Percentiles rank a stretch among this genome's conserved stretches.
phyloP scores from a whole-genome alignment of 2,888 invertebrate species.

The Cryptus armator region DNA sequence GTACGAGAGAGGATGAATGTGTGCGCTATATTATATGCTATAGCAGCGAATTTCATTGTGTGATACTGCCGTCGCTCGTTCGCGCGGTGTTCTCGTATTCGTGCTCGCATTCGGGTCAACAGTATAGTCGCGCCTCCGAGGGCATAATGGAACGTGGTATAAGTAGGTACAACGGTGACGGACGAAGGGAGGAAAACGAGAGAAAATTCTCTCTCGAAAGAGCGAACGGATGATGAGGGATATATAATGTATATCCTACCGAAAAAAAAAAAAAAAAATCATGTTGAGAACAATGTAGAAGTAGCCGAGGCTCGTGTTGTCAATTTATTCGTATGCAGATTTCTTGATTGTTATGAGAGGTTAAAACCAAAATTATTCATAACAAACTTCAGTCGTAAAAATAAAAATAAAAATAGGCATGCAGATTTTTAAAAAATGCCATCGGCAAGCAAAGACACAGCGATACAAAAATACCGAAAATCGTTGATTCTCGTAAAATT shows the following conservation, averaged over 20 bases:
- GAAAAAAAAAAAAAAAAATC: slow-evolving; percentile 4
- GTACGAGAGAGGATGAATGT: slow-evolving; percentile 14
- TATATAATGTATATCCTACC: background rate
- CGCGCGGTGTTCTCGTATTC: slow-evolving; percentile 71
- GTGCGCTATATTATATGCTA: slow-evolving; percentile 44
- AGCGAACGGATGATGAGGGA: background rate
- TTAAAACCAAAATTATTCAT: too few relatives aligned
- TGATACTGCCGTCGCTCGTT: slow-evolving; percentile 68
- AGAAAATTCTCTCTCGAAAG: background rate
- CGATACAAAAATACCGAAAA: too few relatives aligned
- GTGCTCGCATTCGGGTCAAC: slow-evolving; percentile 79
- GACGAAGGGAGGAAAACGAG: slow-evolving; percentile 34
- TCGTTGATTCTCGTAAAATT: too few relatives aligned
- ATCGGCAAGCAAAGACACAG: too few relatives aligned
- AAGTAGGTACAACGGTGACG: slow-evolving; percentile 74
- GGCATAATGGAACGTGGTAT: slow-evolving; percentile 78
- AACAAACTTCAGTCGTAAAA: too few relatives aligned
- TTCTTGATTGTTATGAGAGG: background rate
- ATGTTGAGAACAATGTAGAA: slow-evolving; percentile 16
- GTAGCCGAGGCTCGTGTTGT: background rate
- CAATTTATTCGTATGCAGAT: background rate
- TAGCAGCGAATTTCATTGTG: slow-evolving; percentile 65
- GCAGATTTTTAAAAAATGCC: too few relatives aligned
- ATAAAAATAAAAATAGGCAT: too few relatives aligned
- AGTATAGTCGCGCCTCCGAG: slow-evolving; percentile 73